A percentile compares a stretch with the other conserved stretches of the same genome.
phyloP scores from a whole-genome alignment of 2,113 vertebrate species.

The Peromyscus leucopus region DNA sequence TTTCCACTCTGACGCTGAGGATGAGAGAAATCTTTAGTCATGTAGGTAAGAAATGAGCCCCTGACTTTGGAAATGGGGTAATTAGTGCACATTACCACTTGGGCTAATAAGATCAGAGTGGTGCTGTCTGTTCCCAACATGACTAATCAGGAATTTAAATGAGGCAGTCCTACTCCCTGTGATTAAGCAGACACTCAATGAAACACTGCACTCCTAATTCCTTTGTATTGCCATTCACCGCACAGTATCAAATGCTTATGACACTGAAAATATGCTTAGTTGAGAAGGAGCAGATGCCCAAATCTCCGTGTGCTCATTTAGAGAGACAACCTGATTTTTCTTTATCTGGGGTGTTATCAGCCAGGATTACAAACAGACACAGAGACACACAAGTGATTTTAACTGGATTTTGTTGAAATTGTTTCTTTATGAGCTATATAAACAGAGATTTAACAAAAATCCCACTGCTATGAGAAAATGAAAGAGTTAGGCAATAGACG shows the following conservation, averaged over 20 bases:
- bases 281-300: slow-evolving; percentile 77
- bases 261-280: slow-evolving; percentile 69
- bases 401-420: slow-evolving; percentile 70
- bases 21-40: slow-evolving; percentile 64
- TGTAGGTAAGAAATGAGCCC: slow-evolving; percentile 69
- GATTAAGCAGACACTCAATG: slow-evolving; percentile 65
- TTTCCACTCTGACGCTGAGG: slow-evolving; percentile 52
- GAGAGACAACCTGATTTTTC: slow-evolving; percentile 50
- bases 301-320: slow-evolving; percentile 60
- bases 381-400: slow-evolving; percentile 64
- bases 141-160: slow-evolving; percentile 70
- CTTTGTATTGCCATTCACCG: slow-evolving; percentile 68
- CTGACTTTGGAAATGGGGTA: slow-evolving; percentile 66
- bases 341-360: slow-evolving; percentile 56
- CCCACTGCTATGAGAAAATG: neutral
- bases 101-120: slow-evolving; percentile 73
- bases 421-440: slow-evolving; percentile 71
- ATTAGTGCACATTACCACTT: slow-evolving; percentile 74
- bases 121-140: slow-evolving; percentile 33
- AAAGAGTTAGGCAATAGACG: neutral
- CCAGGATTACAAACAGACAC: slow-evolving; percentile 47
- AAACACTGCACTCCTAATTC: slow-evolving; percentile 66
- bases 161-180: slow-evolving; percentile 63
- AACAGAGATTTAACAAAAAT: slow-evolving; percentile 71
- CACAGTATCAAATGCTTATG: slow-evolving; percentile 62